These are phyloP conservation scores for Ferrisia virgata DNA, from an alignment of 2,888 invertebrate genomes.

Conservation along the genomic window DNA sequence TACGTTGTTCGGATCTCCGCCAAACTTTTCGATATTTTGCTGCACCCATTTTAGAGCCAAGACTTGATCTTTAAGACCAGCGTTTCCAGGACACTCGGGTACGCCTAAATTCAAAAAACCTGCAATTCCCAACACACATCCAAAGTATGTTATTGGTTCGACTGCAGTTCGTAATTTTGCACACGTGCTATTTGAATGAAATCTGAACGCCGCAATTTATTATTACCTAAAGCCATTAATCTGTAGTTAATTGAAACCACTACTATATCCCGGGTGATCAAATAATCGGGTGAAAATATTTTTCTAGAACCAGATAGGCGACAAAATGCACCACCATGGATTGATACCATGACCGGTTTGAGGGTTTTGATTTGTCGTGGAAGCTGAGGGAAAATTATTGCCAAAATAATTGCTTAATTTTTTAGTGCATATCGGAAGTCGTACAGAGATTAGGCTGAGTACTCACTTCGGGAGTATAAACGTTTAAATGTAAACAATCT, in stretches of 20 bases:
- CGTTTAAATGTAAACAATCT: conserved; percentile 2
- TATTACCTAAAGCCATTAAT: conserved; percentile 63
- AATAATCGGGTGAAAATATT: conserved; percentile 66
- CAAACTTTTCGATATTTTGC: conserved; percentile 59
- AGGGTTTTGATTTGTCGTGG: neutral
- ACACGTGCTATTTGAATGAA: too few species aligned
- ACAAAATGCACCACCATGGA: conserved; percentile 73
- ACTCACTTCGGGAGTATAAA: neutral
- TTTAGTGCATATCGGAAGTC: too few species aligned
- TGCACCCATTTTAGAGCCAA: conserved; percentile 62
- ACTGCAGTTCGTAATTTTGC: too few species aligned
- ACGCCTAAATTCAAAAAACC: conserved; percentile 46
- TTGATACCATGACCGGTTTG: conserved; percentile 70
- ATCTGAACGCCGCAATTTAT: too few species aligned
- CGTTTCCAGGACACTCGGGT: conserved; percentile 46
- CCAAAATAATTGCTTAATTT: neutral
- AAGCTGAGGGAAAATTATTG: neutral
- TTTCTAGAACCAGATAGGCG: conserved; percentile 63
- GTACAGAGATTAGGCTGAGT: too few species aligned
- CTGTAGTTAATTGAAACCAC: conserved; percentile 73
- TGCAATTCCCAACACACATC: too few species aligned
- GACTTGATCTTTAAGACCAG: conserved; percentile 60
- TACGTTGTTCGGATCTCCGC: conserved; percentile 59
- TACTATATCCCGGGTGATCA: conserved; percentile 65
- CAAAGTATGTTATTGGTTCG: too few species aligned